Evolutionary conservation across 2,797 vertebrate species (phyloP).

Genomic region (Anguilla megastoma): DNA sequence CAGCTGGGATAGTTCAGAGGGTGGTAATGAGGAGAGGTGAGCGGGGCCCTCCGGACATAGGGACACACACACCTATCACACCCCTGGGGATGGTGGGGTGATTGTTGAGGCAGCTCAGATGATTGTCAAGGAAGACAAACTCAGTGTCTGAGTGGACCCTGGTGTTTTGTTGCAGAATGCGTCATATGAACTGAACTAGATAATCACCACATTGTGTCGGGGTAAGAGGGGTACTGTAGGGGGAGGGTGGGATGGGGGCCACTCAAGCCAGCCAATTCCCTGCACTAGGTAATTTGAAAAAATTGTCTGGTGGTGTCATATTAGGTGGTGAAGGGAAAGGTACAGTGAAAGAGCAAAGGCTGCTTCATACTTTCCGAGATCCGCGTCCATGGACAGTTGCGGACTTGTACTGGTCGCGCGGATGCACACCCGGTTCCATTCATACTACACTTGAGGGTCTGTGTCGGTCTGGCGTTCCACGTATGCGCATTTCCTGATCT

Average conservation of each 20-base stretch:
- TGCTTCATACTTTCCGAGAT: too few relatives aligned
- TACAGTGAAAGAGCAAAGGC: neutral
- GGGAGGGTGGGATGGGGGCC: neutral
- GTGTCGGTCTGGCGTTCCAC: too few relatives aligned
- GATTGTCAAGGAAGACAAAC: neutral
- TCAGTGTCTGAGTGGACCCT: neutral
- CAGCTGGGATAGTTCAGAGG: neutral
- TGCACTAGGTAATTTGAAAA: neutral
- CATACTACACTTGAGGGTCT: too few relatives aligned
- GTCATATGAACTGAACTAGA: neutral
- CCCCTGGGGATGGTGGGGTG: neutral
- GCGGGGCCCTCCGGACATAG: neutral
- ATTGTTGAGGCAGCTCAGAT: neutral
- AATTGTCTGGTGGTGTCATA: neutral
- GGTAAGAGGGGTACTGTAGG: neutral
- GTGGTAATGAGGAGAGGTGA: slow-evolving; percentile 19
- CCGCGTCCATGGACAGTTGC: too few relatives aligned
- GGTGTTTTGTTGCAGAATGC: neutral
- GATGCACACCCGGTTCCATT: too few relatives aligned
- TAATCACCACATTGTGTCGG: neutral
- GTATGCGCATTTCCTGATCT: too few relatives aligned
- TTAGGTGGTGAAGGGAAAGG: neutral
- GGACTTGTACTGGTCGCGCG: too few relatives aligned
- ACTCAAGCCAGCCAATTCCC: neutral
- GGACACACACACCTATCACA: neutral